Percentiles rank a stretch among this genome's conserved stretches.
These are phyloP conservation scores for Tetrax tetrax DNA, from an alignment of 2,113 vertebrate genomes.

Conservation along the genomic window DNA sequence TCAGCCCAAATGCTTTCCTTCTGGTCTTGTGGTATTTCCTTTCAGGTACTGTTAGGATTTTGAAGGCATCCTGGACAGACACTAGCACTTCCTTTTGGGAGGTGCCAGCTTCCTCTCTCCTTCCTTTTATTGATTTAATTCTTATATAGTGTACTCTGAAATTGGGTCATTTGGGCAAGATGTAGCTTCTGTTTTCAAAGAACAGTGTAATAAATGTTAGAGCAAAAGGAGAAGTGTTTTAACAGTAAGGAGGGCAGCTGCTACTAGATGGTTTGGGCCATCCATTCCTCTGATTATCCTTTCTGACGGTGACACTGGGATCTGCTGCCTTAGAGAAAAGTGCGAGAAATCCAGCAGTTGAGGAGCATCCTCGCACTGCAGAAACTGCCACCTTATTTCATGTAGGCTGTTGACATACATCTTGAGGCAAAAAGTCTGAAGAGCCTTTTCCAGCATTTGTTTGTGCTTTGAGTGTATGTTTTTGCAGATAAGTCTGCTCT, in stretches of 20 bases:
- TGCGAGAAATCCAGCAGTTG: not conserved
- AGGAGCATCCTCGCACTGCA: not conserved
- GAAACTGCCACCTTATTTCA: not conserved
- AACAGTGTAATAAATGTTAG: not conserved
- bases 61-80: not conserved
- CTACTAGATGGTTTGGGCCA: not conserved
- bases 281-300: rapidly evolving
- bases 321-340: not conserved
- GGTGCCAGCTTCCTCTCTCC: not conserved
- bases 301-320: not conserved
- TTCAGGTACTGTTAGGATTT: not conserved
- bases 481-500: not conserved
- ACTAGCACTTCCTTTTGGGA: not conserved
- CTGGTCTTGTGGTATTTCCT: not conserved
- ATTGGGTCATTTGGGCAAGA: not conserved
- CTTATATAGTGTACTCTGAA: not conserved
- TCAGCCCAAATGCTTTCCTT: not conserved
- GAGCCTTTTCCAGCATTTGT: not conserved
- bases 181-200: not conserved
- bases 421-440: not conserved
- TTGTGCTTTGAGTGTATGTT: not conserved
- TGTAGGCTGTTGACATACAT: not conserved
- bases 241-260: not conserved
- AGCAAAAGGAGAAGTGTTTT: not conserved
- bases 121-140: not conserved